A percentile compares a stretch with the other conserved stretches of the same genome.
Evolutionary conservation across 2,113 vertebrate species (phyloP).

Genomic region (Pseudonaja textilis): DNA sequence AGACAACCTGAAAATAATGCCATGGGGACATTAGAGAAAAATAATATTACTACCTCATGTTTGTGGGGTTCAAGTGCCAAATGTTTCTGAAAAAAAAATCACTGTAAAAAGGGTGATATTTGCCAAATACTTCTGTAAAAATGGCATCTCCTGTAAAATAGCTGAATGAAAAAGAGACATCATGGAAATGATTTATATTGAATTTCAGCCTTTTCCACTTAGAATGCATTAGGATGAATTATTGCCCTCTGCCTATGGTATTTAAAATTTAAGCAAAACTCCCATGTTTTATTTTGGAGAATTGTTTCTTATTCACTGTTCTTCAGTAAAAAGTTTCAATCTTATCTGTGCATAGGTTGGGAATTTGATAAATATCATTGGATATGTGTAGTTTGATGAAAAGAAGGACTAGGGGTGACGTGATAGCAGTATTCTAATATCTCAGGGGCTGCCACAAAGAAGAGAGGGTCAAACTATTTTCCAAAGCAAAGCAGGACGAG

Average conservation of each 20-base stretch:
- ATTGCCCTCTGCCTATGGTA: background rate
- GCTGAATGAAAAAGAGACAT: background rate
- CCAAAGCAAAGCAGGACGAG: no score
- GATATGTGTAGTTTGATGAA: no score
- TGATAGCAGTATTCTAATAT: no score
- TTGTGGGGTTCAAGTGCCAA: background rate
- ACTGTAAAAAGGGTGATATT: background rate
- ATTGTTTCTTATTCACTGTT: background rate
- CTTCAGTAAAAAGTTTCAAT: background rate
- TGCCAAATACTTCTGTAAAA: background rate
- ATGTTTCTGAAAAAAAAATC: background rate
- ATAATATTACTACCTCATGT: background rate
- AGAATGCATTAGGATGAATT: background rate
- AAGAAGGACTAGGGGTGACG: no score
- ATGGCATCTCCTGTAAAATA: background rate
- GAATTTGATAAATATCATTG: background rate
- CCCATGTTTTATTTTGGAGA: background rate
- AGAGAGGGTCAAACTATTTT: no score
- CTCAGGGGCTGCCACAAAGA: no score
- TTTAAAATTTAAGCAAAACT: background rate
- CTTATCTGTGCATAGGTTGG: background rate
- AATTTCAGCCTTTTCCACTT: background rate
- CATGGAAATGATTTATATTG: background rate
- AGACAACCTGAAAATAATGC: background rate
- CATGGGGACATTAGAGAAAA: background rate